A percentile compares a stretch with the other conserved stretches of the same genome.
Conservation (phyloP, 2,797 vertebrate genomes). For the Schizopygopsis pylzovi region DNA sequence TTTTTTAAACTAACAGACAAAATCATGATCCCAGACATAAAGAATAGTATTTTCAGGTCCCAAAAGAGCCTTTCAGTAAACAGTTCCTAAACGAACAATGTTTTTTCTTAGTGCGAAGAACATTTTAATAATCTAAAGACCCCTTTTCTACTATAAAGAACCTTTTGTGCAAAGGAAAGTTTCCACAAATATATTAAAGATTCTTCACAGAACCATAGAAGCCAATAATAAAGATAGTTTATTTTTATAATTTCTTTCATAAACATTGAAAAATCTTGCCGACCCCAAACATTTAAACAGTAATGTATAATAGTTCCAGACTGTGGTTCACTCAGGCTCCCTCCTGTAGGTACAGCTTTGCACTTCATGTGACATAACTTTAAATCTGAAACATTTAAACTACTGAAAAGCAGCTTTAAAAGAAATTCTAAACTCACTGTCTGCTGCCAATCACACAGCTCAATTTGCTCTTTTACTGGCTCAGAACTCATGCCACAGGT, state of each 20-base stretch:
- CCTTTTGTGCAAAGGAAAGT: not conserved
- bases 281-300: not conserved
- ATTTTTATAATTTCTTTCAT: not conserved
- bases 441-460: not conserved
- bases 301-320: not conserved
- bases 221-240: not conserved
- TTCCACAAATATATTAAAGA: not conserved
- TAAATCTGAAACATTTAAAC: not conserved
- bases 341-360: not conserved
- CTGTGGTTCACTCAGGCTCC: not conserved
- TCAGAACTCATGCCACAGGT: not conserved
- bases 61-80: not conserved
- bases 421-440: not conserved
- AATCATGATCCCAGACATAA: not conserved
- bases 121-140: not conserved
- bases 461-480: not conserved
- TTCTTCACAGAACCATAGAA: not conserved
- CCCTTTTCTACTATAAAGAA: not conserved
- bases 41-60: not conserved
- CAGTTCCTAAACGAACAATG: not conserved
- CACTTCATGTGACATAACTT: slow-evolving; percentile 3
- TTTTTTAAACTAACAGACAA: not conserved
- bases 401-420: not conserved
- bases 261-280: too few relatives aligned
- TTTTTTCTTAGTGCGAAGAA: not conserved